Evolutionary conservation across 2,888 invertebrate genomes (phyloP), one percentile per base, ranked within the genome.

Genomic region (Eupithecia centaureata): DNA sequence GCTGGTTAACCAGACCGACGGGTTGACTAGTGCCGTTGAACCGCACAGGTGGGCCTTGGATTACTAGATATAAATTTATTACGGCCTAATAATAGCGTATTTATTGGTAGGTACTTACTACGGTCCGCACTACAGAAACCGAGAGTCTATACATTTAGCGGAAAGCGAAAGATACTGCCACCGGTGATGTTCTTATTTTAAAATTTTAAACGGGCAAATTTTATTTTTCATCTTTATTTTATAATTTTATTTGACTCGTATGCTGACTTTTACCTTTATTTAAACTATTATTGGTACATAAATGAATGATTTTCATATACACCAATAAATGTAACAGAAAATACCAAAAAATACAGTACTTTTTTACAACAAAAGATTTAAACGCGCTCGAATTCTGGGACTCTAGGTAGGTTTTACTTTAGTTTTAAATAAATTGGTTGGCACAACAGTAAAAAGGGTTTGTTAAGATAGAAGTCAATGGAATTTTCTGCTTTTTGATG

Each of bases 21-120:
- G 90, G 91, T 90, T 83, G 82, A 80, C 81, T 88, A 90, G 90
- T 87, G 89, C 86, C 91, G 90, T 87, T 92, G 91, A 92, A 92
- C 91, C 86, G 86, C 85, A 85, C 88, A 88, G 89, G 88, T 88
- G 90, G 90, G 87, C 90, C 88, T 89, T 91, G 91, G 88, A 88
- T 89, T 88, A 90, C 86, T 88, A 87, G 85, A 89, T 86, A 91
- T 91, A 89, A 86, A 89, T 87, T 87, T 87, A 90, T 90, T 91
- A 88, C 85, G 80, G 82, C 82, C 82, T 90, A 89, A 90, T 91
- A 89, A 88, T 88, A 88, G 84, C 85, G 82, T 82, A 72, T 77
- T 82, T 77, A 81, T 77, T 78, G 82, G 83, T 82, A 83, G 84
- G n/a, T 38, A 3, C 28, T 56, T 28, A 84, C 82, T 76, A 77